Base-by-base conservation (phyloP, 2,797 vertebrate species). In the Tokudaia tokunoshimensis region DNA sequence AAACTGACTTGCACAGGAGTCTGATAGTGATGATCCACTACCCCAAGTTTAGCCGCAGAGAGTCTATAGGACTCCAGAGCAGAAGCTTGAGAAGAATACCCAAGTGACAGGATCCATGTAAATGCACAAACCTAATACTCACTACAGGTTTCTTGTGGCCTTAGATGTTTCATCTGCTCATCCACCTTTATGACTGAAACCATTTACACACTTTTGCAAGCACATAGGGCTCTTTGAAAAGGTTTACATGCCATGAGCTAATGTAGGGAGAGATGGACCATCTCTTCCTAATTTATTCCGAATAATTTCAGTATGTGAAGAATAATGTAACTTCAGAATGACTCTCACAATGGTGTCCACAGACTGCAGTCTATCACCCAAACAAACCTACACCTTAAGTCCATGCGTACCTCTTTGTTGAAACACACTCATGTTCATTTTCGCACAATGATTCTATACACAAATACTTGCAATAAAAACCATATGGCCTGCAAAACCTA, bases 361-460 rank as follows among this genome's bases (percentile, higher is more conserved):
- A 52, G 37, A 19, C 9, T 14, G 1, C 1, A 24, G 44, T 1
- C 63, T 10, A 24, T 3, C 15, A 0, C 37, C 65, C 17, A 61
- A 59, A 82, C 61, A 37, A 89, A 12, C 4, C 41, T 11, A 6
- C n/a, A 3, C 9, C 19, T 89, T 50, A 31, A 19, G 17, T 76
- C 22, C 34, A 1, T 10, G 6, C 76, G 6, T 9, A 22, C 47
- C 80, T 20, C 67, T 80, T 72, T 80, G 9, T 5, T 29, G 26
- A 41, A 55, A 93, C 34, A 20, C 4, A 47, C 0, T 15, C 2
- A 29, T 89, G 57, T 0, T 8, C 10, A 6, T 34, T 79, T 86
- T 34, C 55, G 10, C 6, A 37, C n/a, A 29, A 24, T 11, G 3
- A 72, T 6, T 26, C 31, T 8, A 20, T 3, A 65, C 3, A 2